Conservation (phyloP, 2,113 vertebrate genomes). For the Hemicordylus capensis region DNA sequence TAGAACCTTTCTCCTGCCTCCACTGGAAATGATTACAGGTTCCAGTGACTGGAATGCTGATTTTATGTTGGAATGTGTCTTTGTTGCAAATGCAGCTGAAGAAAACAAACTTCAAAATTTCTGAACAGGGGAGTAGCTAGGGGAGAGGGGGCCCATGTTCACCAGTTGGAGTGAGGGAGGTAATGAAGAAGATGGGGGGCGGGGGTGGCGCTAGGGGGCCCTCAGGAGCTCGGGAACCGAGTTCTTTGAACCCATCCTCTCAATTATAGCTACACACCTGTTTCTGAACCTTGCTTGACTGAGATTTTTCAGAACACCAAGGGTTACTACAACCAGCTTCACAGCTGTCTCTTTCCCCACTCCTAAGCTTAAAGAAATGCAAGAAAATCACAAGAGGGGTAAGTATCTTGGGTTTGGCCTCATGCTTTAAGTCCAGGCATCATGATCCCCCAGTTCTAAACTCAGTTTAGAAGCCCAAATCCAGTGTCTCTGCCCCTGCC, state of each 20-base stretch:
- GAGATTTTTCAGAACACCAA: neutral
- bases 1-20: neutral
- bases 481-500: neutral
- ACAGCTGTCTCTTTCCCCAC: neutral
- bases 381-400: neutral
- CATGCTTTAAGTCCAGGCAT: neutral
- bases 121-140: no score
- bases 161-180: no score
- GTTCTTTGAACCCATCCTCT: no score
- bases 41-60: neutral
- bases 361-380: neutral
- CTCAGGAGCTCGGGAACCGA: no score
- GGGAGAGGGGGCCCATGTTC: no score
- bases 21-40: neutral
- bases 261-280: no score
- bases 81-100: neutral
- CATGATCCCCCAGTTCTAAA: no score
- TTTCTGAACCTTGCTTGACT: neutral
- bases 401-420: neutral
- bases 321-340: neutral
- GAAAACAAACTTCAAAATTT: neutral
- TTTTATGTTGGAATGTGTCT: neutral
- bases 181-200: no score
- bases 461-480: no score
- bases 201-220: no score